Evolutionary conservation across 2,888 invertebrate species (phyloP), one percentile per base, ranked within the genome.

Genomic region (Apocheima hispidaria): DNA sequence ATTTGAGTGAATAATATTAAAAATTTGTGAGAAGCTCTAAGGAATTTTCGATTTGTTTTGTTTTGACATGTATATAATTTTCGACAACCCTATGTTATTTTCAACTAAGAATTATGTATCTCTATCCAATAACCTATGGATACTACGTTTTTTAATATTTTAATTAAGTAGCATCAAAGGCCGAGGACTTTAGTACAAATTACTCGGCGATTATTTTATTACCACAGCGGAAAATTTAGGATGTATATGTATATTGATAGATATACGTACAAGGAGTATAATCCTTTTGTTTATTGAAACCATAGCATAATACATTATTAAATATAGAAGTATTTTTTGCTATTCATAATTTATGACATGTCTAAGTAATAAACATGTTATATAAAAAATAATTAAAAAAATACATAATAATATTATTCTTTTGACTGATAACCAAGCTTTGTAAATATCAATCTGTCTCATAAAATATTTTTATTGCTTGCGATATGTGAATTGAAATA

Each of bases 401-500:
- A 30, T 30, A 16, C 2, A 20, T 18, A 12, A 6, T 33, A 18
- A 18, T 18, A n/a, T 30, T 30, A 16, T 36, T 14, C 7, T 23
- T 26, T 16, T 35, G 12, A 10, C 53, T 60, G 40, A 50, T 49
- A 30, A 52, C 60, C 35, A 57, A 60, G 16, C 1, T 58, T 64
- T 66, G 68, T 69, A 70, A 69, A 72, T 70, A 72, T 64, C 26
- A 68, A 65, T 71, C 38, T 70, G 61, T 53, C 57, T 63, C 64
- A 71, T 65, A 68, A 67, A 63, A 48, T 68, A 68, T 59, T 67
- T 62, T 73, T 79, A 79, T 80, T 80, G 77, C 78, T 73, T 72
- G 63, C 75, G 81, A 79, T 79, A 79, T 78, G 79, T 71, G 64
- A 69, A 68, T 70, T 65, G 65, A 66, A 70, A 57, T 54, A 63